Conservation (phyloP, 1,140 invertebrate species). For the Linepithema humile region DNA sequence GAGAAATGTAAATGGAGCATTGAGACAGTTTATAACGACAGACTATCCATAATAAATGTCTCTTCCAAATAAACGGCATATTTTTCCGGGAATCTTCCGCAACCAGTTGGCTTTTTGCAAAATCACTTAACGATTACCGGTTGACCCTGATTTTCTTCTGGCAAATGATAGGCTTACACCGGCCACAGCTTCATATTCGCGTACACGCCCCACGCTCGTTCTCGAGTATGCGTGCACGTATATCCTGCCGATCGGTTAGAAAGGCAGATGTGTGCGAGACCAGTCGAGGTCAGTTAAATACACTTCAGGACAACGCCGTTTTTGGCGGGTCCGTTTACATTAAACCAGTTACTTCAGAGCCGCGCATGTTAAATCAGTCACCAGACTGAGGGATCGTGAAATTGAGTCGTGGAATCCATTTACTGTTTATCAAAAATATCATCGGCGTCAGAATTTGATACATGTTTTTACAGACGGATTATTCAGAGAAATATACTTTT, state of each 20-base stretch:
- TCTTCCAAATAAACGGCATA: conserved; percentile 11
- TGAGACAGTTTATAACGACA: no score
- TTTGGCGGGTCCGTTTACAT: conserved; percentile 51
- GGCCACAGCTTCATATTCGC: conserved; percentile 2
- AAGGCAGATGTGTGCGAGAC: conserved; percentile 50
- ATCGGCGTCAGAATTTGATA: neutral
- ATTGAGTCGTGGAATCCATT: neutral
- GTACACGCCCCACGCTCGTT: conserved; percentile 8
- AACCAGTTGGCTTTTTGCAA: conserved; percentile 21
- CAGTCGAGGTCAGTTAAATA: conserved; percentile 61
- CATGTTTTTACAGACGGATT: no score
- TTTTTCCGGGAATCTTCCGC: neutral
- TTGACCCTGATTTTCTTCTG: conserved; percentile 49
- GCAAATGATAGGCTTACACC: conserved; percentile 43
- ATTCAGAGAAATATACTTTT: neutral
- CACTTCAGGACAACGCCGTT: conserved; percentile 51
- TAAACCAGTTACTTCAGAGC: conserved; percentile 39
- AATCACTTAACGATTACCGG: conserved; percentile 52
- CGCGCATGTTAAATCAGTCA: conserved; percentile 32
- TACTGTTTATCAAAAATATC: neutral
- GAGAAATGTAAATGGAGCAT: no score
- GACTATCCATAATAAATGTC: neutral
- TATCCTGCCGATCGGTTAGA: conserved; percentile 40
- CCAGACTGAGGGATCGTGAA: neutral
- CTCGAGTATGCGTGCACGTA: neutral